Evolutionary conservation across 2,797 vertebrate species (phyloP).

Genomic region (Eulemur albifrons): DNA sequence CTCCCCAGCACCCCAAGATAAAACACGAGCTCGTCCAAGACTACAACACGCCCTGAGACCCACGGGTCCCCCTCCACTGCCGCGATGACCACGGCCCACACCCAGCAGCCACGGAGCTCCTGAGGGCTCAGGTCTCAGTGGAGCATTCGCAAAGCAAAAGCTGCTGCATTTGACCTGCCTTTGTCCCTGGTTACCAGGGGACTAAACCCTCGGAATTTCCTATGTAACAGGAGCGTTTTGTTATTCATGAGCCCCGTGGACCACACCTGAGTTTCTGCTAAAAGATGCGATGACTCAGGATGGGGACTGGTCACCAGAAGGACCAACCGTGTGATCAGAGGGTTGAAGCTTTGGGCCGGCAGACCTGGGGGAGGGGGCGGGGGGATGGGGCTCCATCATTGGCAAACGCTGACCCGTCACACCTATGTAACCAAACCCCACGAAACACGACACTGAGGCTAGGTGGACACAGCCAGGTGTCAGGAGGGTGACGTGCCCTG

Average conservation of each 20-base stretch:
- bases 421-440: background rate
- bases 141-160: background rate
- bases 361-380: too few species aligned
- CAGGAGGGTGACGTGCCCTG: too few species aligned
- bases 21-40: fast-evolving
- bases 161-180: background rate
- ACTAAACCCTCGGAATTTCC: background rate
- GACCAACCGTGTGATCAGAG: background rate
- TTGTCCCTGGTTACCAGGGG: background rate
- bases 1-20: background rate
- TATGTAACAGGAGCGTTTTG: background rate
- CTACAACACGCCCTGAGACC: background rate
- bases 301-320: background rate
- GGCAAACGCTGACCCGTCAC: background rate
- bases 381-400: background rate
- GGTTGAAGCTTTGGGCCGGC: background rate
- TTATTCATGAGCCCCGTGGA: background rate
- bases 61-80: background rate
- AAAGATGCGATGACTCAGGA: background rate
- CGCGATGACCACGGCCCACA: background rate
- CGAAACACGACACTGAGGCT: background rate
- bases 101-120: background rate
- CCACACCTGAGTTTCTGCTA: background rate
- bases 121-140: background rate
- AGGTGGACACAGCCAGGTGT: background rate